These are phyloP conservation scores for Nannospalax galili DNA, from an alignment of 2,113 vertebrate species.

Conservation along the genomic window DNA sequence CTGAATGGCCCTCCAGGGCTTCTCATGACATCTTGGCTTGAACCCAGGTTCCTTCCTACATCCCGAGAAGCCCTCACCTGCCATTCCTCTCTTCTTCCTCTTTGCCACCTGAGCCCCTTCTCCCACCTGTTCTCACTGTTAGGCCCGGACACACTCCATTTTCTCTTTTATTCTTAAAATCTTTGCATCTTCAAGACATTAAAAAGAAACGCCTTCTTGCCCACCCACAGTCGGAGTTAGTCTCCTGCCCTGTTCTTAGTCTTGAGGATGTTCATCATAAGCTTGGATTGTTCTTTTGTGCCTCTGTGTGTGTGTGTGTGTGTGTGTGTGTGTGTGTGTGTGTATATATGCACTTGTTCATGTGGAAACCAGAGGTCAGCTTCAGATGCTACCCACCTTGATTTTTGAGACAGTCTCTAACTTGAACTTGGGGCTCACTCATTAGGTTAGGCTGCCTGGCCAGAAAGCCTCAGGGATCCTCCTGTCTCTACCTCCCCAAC, in stretches of 20 bases:
- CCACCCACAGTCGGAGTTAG: accelerated
- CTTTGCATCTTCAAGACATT: neutral
- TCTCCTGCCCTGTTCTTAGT: too few species aligned
- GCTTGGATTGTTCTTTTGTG: accelerated
- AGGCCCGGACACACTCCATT: neutral
- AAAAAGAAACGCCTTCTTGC: neutral
- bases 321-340: neutral
- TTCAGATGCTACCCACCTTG: neutral
- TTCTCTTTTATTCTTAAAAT: neutral
- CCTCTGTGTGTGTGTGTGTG: neutral
- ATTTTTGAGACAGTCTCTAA: neutral
- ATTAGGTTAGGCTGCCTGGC: neutral
- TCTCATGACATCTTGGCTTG: neutral
- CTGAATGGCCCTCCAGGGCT: neutral
- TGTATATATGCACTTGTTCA: neutral
- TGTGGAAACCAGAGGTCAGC: neutral
- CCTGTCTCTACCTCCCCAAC: too few species aligned
- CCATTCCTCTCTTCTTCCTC: neutral
- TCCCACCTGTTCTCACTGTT: neutral
- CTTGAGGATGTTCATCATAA: neutral
- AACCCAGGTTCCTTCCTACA: neutral
- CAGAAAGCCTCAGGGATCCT: too few species aligned
- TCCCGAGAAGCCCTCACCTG: neutral
- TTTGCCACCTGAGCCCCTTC: neutral
- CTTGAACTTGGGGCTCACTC: neutral